Percentiles rank a stretch among this genome's conserved stretches.
Evolutionary conservation across 2,113 vertebrate species (phyloP).

Genomic region (Bos taurus): ARS-UCD2.0 NC_037342.1:25176501-25177000

Average conservation of each 20-base stretch:
- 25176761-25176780: background rate
- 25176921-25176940: background rate
- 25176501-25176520: background rate
- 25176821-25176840: background rate
- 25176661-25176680: background rate
- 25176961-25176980: background rate
- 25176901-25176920: background rate
- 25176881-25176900: background rate
- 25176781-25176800: background rate
- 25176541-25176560: background rate
- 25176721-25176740: conserved; percentile 25
- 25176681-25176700: background rate
- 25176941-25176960: background rate
- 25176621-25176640: background rate
- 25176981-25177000: background rate
- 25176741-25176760: background rate
- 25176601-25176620: background rate
- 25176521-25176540: background rate
- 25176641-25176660: background rate
- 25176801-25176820: background rate
- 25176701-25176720: background rate
- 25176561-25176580: background rate
- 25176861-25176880: background rate
- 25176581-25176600: background rate
- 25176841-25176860: background rate